A percentile compares a stretch with the other conserved stretches of the same genome.
phyloP scores from a whole-genome alignment of 2,888 invertebrate genomes.

The Drosophila borborema region DNA sequence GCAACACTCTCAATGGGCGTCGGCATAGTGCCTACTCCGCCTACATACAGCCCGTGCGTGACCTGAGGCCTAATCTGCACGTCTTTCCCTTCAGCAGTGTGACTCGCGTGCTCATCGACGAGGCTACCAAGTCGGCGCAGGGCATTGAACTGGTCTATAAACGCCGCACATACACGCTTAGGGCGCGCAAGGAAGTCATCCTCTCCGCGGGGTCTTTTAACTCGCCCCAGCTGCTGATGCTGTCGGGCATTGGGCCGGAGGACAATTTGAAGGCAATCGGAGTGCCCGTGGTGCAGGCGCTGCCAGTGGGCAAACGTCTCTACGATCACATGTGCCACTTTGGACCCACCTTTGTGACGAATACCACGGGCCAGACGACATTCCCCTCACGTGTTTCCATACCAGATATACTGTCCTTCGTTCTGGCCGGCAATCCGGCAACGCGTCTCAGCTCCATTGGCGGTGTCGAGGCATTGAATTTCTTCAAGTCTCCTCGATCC shows the following conservation, averaged over 20 bases:
- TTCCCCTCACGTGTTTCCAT: conserved; percentile 85
- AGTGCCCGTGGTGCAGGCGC: conserved; percentile 87
- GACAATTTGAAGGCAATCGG: conserved; percentile 86
- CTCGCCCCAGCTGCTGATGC: conserved; percentile 95
- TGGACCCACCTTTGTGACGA: conserved; percentile 83
- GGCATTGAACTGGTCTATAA: conserved; percentile 89
- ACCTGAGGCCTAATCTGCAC: conserved; percentile 87
- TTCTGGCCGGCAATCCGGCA: conserved; percentile 77
- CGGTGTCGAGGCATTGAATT: conserved; percentile 89
- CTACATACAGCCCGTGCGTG: conserved; percentile 87
- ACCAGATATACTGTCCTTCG: conserved; percentile 85
- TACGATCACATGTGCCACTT: conserved; percentile 87
- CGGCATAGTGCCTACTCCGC: conserved; percentile 89
- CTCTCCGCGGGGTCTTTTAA: conserved; percentile 94
- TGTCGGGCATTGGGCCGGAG: conserved; percentile 90
- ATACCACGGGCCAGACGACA: conserved; percentile 77
- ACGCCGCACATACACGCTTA: conserved; percentile 81
- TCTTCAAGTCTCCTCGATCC: conserved; percentile 87
- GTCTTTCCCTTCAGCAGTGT: conserved; percentile 88
- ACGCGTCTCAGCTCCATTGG: conserved; percentile 86
- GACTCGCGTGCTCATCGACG: conserved; percentile 89
- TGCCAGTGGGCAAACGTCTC: conserved; percentile 89
- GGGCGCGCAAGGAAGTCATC: conserved; percentile 92
- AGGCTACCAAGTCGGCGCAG: conserved; percentile 87
- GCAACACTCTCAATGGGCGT: conserved; percentile 87